Percentiles rank a stretch among this genome's conserved stretches.
Evolutionary conservation across 2,113 vertebrate species (phyloP).

Genomic region (Prunella himalayana): DNA sequence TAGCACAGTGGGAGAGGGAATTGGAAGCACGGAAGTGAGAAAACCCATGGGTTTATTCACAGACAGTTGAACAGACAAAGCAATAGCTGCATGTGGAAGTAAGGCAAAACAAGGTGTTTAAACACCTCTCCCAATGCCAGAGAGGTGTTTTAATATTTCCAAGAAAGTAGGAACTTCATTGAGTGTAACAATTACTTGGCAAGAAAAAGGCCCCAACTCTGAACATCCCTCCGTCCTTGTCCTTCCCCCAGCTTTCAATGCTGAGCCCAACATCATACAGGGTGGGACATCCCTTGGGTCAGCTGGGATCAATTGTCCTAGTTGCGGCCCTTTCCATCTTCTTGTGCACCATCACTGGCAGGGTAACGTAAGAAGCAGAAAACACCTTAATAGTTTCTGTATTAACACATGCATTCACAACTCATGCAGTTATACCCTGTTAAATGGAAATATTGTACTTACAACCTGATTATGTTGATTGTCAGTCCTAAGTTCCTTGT

Average conservation of each 20-base stretch:
- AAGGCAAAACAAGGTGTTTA: not conserved
- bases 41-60: not conserved
- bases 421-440: not conserved
- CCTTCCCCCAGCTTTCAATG: not conserved
- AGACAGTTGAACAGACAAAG: not conserved
- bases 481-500: constrained; percentile 81
- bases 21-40: not conserved
- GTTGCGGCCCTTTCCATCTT: not conserved
- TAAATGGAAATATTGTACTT: constrained; percentile 59
- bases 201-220: not conserved
- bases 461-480: constrained; percentile 77
- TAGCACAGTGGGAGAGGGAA: not conserved
- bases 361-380: not conserved
- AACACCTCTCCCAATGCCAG: not conserved
- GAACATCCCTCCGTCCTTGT: rapidly evolving
- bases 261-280: rapidly evolving
- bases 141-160: not conserved
- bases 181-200: rapidly evolving
- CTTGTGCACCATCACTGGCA: not conserved
- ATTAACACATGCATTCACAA: not conserved
- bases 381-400: not conserved
- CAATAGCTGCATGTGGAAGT: not conserved
- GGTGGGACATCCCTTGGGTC: not conserved
- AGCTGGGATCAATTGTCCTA: not conserved
- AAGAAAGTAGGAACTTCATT: not conserved